Base-by-base conservation (phyloP, 2,797 vertebrate species). In the Furcifer pardalis region DNA sequence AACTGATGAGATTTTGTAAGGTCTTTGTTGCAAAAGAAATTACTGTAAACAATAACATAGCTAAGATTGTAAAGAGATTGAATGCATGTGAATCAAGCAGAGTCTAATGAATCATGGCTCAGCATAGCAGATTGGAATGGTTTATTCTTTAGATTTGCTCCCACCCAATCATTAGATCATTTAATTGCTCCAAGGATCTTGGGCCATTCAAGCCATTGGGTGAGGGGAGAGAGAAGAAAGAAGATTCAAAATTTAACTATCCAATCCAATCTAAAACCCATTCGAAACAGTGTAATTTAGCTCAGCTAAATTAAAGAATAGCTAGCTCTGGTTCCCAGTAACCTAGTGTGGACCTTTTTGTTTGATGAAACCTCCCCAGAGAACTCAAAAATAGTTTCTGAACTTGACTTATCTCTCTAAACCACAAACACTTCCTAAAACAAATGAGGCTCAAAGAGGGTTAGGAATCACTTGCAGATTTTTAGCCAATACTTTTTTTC, bases 301-400 rank as follows among this genome's bases (percentile, higher is more conserved):
- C 78, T 71, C 78, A 56, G 59, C 85, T 89, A 88, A 90, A 69
- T 52, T 52, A 65, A 21, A 73, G 44, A 71, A 71, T 81, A 72
- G 56, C 88, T 90, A 86, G 73, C 71, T 59, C 79, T 88, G 37
- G 82, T 79, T 82, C 90, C 87, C 82, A 74, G 77, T 25, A 90
- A 87, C 87, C 92, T 73, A 79, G 59, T 44, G 27, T 86, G 68
- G 59, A 85, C 89, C 79, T 90, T 93, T 86, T 89, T 81, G 0
- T 52, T 90, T 32, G 12, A 72, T 83, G 62, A 83, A 84, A 27
- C 5, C 83, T 77, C 62, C 30, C n/a, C 88, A 77, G 81, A 78
- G 56, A 79, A 73, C 66, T 79, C 85, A 85, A 79, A 91, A 89
- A 76, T 83, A 62, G 76, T 35, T 88, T 77, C 82, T 90, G 68